Conservation (phyloP, 37 sponge, comb jelly and placozoan genomes). For the Corticium candelabrum region DNA sequence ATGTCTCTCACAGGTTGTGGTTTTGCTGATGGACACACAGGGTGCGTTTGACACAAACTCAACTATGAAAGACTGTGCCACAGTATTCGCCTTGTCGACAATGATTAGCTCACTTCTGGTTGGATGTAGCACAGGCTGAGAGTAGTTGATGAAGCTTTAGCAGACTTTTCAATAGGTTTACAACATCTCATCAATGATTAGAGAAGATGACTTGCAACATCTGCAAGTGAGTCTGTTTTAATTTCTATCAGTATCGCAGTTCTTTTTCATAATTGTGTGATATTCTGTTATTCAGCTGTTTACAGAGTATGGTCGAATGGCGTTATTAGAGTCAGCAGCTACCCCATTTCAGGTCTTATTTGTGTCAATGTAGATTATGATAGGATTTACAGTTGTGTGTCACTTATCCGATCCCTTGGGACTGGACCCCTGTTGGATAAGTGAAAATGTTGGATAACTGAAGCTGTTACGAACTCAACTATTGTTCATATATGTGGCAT, state of each 20-base stretch:
- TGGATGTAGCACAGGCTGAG: neutral
- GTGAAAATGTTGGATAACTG: too few relatives aligned
- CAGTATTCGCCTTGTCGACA: slow-evolving; percentile 96
- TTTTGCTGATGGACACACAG: slow-evolving; percentile 95
- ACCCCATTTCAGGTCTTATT: slow-evolving; percentile 10
- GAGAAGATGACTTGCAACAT: slow-evolving; percentile 95
- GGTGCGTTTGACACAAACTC: slow-evolving; percentile 96
- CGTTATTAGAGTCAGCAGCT: slow-evolving; percentile 37
- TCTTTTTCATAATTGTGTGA: neutral
- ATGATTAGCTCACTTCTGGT: slow-evolving; percentile 17
- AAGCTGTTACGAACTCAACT: too few relatives aligned
- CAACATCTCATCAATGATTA: slow-evolving; percentile 38
- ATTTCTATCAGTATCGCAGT: neutral
- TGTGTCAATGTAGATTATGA: too few relatives aligned
- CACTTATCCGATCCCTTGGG: neutral
- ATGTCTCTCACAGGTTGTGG: too few relatives aligned
- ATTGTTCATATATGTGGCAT: too few relatives aligned
- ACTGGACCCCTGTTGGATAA: too few relatives aligned
- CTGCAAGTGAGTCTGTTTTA: slow-evolving; percentile 55
- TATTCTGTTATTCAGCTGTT: slow-evolving; percentile 55
- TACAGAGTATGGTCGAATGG: slow-evolving; percentile 95
- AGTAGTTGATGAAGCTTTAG: neutral
- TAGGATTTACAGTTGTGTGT: neutral
- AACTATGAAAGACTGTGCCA: slow-evolving; percentile 92
- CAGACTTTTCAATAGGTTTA: neutral